These are phyloP conservation scores for Tauraco erythrolophus DNA, from an alignment of 2,113 vertebrate genomes.

Conservation along the genomic window DNA sequence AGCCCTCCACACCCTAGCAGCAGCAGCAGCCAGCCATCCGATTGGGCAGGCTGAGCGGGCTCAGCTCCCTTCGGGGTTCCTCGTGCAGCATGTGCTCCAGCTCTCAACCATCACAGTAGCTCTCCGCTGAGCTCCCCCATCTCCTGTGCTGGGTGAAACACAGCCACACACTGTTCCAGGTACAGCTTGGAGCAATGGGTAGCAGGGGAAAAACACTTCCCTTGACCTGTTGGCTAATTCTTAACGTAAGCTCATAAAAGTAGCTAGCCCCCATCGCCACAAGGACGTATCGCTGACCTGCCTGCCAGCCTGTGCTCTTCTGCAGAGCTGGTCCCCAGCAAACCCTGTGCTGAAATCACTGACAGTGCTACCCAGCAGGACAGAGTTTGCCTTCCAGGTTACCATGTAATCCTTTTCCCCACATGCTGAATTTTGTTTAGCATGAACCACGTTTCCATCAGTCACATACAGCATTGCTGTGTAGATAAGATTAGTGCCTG, in stretches of 20 bases:
- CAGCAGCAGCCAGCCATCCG: neutral
- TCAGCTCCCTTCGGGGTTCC: neutral
- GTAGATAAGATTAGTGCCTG: neutral
- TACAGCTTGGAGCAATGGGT: neutral
- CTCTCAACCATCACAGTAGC: fast-evolving
- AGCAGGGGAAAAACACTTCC: neutral
- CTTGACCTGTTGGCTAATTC: neutral
- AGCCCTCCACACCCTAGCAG: neutral
- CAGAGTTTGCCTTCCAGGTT: neutral
- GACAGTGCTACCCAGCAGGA: neutral
- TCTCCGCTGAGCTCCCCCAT: neutral
- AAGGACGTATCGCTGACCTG: neutral
- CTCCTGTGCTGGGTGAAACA: neutral
- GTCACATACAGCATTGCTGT: fast-evolving
- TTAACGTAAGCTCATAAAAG: neutral
- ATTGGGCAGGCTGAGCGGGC: neutral
- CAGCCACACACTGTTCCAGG: neutral
- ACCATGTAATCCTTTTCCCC: neutral
- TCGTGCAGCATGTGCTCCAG: fast-evolving
- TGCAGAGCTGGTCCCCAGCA: neutral
- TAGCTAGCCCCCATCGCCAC: neutral
- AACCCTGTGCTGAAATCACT: neutral
- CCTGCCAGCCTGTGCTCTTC: neutral
- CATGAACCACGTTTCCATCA: neutral
- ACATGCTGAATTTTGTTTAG: neutral